Conservation (phyloP, 2,888 invertebrate genomes). For the Mythimna pallens region DNA sequence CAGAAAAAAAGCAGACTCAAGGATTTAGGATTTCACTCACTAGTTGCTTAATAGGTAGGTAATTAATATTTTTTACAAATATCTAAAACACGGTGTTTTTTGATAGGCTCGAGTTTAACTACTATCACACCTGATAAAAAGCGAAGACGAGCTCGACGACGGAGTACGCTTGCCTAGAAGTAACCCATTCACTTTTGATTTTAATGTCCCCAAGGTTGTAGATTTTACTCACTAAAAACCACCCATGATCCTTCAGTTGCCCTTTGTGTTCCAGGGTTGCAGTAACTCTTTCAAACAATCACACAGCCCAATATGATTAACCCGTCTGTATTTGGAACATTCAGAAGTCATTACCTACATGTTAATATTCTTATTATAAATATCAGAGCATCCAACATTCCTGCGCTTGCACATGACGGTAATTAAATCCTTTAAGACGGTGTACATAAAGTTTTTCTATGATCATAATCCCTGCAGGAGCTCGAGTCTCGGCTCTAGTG, state of each 20-base stretch:
- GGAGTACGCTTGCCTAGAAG: too few species aligned
- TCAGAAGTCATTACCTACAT: neutral
- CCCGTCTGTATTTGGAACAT: neutral
- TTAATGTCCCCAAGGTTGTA: too few species aligned
- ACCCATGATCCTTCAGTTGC: too few species aligned
- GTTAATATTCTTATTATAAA: neutral
- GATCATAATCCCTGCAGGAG: constrained; percentile 56
- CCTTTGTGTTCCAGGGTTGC: too few species aligned
- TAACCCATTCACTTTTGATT: too few species aligned
- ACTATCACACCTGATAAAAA: too few species aligned
- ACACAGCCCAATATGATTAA: neutral
- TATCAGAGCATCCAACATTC: neutral
- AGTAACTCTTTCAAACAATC: neutral
- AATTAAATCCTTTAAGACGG: constrained; percentile 52
- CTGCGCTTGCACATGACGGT: constrained; percentile 24
- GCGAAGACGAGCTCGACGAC: too few species aligned
- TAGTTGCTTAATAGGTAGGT: neutral
- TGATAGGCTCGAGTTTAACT: too few species aligned
- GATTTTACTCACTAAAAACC: too few species aligned
- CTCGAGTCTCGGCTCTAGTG: constrained; percentile 57
- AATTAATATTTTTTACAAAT: neutral
- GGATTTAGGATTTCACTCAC: too few species aligned
- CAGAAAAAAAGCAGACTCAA: neutral
- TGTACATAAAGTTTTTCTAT: constrained; percentile 51
- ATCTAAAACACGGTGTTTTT: neutral